phyloP scores from a whole-genome alignment of 2,113 vertebrate species.

The Arothron firmamentum region DNA sequence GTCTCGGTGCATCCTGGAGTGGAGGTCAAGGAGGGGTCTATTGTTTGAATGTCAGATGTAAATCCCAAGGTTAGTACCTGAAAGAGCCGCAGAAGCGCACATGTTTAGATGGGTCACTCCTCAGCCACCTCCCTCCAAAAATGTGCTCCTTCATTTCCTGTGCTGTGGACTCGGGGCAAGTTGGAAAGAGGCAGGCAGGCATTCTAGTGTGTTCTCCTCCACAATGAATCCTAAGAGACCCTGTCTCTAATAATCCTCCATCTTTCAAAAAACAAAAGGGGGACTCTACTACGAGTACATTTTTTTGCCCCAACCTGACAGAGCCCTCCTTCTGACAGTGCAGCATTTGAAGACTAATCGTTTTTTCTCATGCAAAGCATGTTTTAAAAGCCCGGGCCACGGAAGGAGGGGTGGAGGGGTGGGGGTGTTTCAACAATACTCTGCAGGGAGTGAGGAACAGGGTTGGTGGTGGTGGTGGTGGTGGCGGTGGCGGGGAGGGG shows the following conservation, averaged over 20 bases:
- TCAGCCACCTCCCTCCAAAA: slow-evolving; percentile 9
- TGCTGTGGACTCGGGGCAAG: slow-evolving; percentile 46
- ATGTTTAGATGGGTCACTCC: slow-evolving; percentile 60
- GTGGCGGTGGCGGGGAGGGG: slow-evolving; percentile 15
- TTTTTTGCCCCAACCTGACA: slow-evolving; percentile 67
- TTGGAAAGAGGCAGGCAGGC: slow-evolving; percentile 20
- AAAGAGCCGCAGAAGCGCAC: slow-evolving; percentile 56
- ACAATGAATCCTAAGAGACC: slow-evolving; percentile 66
- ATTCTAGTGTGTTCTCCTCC: slow-evolving; percentile 45
- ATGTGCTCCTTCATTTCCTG: slow-evolving; percentile 43
- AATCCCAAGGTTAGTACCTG: slow-evolving; percentile 68
- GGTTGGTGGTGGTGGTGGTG: slow-evolving; percentile 49
- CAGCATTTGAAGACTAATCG: slow-evolving; percentile 78
- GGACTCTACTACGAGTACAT: slow-evolving; percentile 65
- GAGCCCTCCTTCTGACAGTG: slow-evolving; percentile 69
- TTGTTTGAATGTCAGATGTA: slow-evolving; percentile 66
- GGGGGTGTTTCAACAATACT: slow-evolving; percentile 78
- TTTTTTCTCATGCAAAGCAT: slow-evolving; percentile 81
- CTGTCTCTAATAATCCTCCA: slow-evolving; percentile 66
- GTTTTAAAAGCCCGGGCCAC: slow-evolving; percentile 69
- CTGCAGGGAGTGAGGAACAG: slow-evolving; percentile 73
- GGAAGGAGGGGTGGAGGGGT: slow-evolving; percentile 47
- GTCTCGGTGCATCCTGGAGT: slow-evolving; percentile 41
- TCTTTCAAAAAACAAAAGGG: slow-evolving; percentile 68
- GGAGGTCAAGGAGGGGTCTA: slow-evolving; percentile 52